These are phyloP conservation scores for Papilio polytes DNA, from an alignment of 1,140 invertebrate species.

Conservation along the genomic window DNA sequence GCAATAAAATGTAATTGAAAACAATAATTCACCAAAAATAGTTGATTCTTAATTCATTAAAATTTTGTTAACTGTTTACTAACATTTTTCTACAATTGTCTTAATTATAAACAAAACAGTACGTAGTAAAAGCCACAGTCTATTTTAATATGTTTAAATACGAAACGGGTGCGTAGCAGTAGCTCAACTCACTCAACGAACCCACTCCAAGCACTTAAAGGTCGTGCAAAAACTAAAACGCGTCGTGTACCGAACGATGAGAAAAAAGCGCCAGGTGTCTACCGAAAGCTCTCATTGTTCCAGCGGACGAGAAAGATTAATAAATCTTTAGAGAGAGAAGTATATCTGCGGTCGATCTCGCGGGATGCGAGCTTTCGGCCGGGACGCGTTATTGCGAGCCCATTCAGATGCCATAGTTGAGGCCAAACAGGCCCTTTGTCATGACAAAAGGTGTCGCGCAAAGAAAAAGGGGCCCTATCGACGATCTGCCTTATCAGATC, in stretches of 20 bases:
- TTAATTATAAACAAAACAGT: not conserved
- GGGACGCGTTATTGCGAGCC: constrained; percentile 78
- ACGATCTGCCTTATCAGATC: constrained; percentile 82
- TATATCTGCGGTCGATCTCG: constrained; percentile 81
- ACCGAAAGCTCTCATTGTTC: constrained; percentile 78
- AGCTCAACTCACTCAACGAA: constrained; percentile 54
- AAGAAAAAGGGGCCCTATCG: constrained; percentile 82
- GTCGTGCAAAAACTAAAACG: constrained; percentile 70
- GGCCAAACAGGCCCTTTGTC: constrained; percentile 81
- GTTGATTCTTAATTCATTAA: too few species aligned
- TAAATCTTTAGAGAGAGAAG: constrained; percentile 78
- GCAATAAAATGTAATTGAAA: too few species aligned
- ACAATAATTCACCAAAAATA: too few species aligned
- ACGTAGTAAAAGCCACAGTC: not conserved
- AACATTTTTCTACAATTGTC: not conserved
- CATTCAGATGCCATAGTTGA: constrained; percentile 80
- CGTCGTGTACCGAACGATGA: constrained; percentile 58
- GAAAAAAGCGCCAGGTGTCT: constrained; percentile 81
- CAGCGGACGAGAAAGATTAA: constrained; percentile 77
- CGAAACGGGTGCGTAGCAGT: constrained; percentile 40
- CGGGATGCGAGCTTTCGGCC: constrained; percentile 72
- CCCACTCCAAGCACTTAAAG: constrained; percentile 56
- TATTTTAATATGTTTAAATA: constrained; percentile 7
- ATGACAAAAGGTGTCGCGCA: constrained; percentile 81
- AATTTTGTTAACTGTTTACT: not conserved